These are phyloP conservation scores for Drosophila sproati DNA, from an alignment of 1,140 invertebrate genomes.

Conservation along the genomic window DNA sequence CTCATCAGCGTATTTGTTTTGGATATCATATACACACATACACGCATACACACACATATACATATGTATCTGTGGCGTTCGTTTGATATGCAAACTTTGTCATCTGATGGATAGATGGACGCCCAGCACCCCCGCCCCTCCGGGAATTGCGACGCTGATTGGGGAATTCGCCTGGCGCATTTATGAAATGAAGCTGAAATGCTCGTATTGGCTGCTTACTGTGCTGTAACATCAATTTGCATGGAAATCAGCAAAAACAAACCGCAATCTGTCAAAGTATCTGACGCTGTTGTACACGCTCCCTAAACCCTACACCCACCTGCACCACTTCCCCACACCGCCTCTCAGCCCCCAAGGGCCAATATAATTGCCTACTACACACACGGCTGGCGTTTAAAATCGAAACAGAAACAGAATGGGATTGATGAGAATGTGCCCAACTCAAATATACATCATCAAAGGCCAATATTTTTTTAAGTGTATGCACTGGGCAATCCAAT, in stretches of 20 bases:
- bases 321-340: too few species aligned
- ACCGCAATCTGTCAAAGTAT: constrained; percentile 61
- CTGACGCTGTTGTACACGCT: constrained; percentile 11
- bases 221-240: constrained; percentile 81
- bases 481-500: too few species aligned
- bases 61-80: constrained; percentile 17
- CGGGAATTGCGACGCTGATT: constrained; percentile 35
- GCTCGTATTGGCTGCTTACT: constrained; percentile 72
- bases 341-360: too few species aligned
- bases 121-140: not conserved
- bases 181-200: constrained; percentile 81
- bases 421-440: too few species aligned
- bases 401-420: too few species aligned
- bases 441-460: too few species aligned
- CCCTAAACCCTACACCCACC: not conserved
- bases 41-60: not conserved
- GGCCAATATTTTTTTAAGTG: too few species aligned
- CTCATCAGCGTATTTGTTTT: constrained; percentile 10
- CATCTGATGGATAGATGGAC: constrained; percentile 40
- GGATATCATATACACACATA: constrained; percentile 3
- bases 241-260: constrained; percentile 66
- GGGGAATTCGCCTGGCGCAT: constrained; percentile 59
- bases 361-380: too few species aligned
- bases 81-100: constrained; percentile 75
- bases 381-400: too few species aligned